Evolutionary conservation across 2,113 vertebrate genomes (phyloP).

Genomic region (Gymnocephalus cernua): DNA sequence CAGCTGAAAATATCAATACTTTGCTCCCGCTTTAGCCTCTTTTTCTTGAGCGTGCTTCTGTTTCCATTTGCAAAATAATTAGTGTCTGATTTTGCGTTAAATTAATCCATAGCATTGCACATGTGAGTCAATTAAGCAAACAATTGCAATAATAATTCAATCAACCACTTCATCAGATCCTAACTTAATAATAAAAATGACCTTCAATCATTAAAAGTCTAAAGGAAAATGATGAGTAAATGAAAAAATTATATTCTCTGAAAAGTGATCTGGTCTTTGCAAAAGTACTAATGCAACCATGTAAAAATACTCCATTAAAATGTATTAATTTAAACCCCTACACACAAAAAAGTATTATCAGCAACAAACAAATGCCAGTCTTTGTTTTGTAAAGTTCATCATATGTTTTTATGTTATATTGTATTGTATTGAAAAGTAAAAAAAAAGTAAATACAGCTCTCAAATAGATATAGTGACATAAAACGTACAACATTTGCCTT

Average conservation of each 20-base stretch:
- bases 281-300: neutral
- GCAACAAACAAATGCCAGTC: neutral
- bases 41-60: conserved; percentile 14
- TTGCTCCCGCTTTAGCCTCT: neutral
- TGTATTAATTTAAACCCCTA: neutral
- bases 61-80: conserved; percentile 16
- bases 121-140: conserved; percentile 17
- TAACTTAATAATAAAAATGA: conserved; percentile 12
- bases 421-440: too few species aligned
- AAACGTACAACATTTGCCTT: neutral
- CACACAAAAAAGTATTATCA: neutral
- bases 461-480: neutral
- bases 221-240: conserved; percentile 4
- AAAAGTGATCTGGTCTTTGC: neutral
- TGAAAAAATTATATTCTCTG: neutral
- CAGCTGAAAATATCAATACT: conserved; percentile 44
- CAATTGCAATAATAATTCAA: neutral
- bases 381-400: neutral
- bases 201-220: neutral
- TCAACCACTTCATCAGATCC: conserved; percentile 9
- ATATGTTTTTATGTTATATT: neutral
- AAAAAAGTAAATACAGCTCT: neutral
- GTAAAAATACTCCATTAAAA: neutral
- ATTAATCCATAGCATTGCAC: conserved; percentile 14
- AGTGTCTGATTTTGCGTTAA: conserved; percentile 21